Evolutionary conservation across 2,797 vertebrate species (phyloP).

Genomic region (Lepilemur ruficaudatus): DNA sequence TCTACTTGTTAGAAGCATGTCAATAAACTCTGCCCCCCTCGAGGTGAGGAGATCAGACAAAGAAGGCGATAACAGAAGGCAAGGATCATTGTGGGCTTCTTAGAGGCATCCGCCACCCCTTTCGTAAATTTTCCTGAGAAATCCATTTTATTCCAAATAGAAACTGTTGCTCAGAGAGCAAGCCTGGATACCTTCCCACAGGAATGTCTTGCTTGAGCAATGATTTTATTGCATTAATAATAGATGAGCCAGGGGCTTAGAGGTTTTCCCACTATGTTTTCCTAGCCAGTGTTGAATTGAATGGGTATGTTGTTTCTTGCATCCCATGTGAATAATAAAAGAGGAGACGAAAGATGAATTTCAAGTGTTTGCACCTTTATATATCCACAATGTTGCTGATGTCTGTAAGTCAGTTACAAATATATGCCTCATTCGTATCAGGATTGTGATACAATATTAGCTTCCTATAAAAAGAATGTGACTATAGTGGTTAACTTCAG

Average conservation of each 20-base stretch:
- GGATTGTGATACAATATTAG: not conserved
- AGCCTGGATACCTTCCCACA: not conserved
- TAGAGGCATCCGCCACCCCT: not conserved
- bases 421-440: not conserved
- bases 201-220: not conserved
- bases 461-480: not conserved
- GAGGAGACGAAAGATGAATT: not conserved
- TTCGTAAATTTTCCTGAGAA: not conserved
- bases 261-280: not conserved
- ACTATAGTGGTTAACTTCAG: not conserved
- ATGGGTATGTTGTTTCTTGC: not conserved
- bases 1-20: too few relatives aligned
- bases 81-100: not conserved
- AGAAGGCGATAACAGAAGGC: not conserved
- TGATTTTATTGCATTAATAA: not conserved
- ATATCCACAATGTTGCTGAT: not conserved
- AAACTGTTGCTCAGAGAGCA: not conserved
- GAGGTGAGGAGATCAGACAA: not conserved
- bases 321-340: not conserved
- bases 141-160: not conserved
- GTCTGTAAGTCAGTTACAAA: constrained; percentile 15
- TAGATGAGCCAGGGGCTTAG: not conserved
- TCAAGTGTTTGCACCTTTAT: not conserved
- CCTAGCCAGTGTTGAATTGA: not conserved
- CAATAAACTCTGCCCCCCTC: not conserved